Evolutionary conservation across 2,888 invertebrate species (phyloP).

Genomic region (Sabellastarte sp.): DNA sequence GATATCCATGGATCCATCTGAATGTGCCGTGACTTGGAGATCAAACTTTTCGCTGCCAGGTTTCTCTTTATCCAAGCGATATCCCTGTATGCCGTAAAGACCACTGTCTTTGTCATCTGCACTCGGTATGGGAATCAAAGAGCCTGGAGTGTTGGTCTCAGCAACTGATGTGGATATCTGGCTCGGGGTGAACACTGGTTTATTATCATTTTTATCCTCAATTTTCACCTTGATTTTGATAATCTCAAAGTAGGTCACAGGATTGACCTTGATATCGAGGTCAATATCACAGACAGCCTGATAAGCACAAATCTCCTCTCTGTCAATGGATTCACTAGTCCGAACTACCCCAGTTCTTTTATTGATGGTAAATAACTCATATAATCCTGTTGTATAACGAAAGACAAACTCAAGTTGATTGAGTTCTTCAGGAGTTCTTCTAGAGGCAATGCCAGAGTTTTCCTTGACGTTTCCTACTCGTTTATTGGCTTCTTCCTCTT

Average conservation of each 20-base stretch:
- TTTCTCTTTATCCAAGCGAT: slow-evolving; percentile 12
- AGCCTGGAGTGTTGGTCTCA: slow-evolving; percentile 4
- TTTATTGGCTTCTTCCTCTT: neutral
- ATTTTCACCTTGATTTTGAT: neutral
- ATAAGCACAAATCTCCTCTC: neutral
- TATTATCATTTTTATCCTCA: slow-evolving; percentile 1
- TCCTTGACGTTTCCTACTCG: neutral
- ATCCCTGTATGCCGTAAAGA: slow-evolving; percentile 13
- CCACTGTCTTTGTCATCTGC: slow-evolving; percentile 24
- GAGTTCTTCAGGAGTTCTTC: neutral
- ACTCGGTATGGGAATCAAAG: slow-evolving; percentile 16
- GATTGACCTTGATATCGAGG: neutral
- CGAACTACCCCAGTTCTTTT: neutral
- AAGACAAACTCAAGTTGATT: neutral
- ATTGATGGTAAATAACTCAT: neutral
- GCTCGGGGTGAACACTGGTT: neutral
- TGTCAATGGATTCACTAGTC: neutral
- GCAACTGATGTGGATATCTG: neutral
- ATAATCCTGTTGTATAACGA: neutral
- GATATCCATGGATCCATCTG: slow-evolving; percentile 49
- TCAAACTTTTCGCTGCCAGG: slow-evolving; percentile 3
- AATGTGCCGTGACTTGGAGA: slow-evolving; percentile 10
- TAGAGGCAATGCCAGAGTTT: neutral
- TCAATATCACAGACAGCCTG: neutral
- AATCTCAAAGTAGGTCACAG: neutral